Evolutionary conservation across 2,888 invertebrate genomes (phyloP).

Genomic region (Pterostichus niger): DNA sequence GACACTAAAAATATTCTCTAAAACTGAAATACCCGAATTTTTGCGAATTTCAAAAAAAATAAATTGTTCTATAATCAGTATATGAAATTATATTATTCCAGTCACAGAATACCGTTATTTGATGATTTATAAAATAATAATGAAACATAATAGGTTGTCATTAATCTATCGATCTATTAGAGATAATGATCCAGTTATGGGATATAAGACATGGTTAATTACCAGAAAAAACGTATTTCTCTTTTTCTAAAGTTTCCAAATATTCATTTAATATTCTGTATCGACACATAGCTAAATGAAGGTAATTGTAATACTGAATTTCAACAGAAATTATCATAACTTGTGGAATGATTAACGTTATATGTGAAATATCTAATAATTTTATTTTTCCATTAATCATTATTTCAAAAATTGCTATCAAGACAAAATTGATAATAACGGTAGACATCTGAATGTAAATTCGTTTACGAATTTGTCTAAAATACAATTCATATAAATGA

Average conservation of each 20-base stretch:
- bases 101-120: too few relatives aligned
- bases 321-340: conserved; percentile 70
- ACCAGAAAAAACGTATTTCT: conserved; percentile 60
- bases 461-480: conserved; percentile 47
- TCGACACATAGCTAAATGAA: conserved; percentile 69
- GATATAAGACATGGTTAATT: neutral
- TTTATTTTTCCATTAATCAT: neutral
- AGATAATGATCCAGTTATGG: too few relatives aligned
- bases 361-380: conserved; percentile 22
- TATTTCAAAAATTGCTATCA: neutral
- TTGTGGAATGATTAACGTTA: conserved; percentile 13
- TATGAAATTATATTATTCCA: too few relatives aligned
- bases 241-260: conserved; percentile 69
- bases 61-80: too few relatives aligned
- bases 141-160: too few relatives aligned
- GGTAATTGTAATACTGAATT: conserved; percentile 70
- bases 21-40: too few relatives aligned
- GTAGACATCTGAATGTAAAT: neutral
- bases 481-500: neutral
- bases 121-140: too few relatives aligned
- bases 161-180: too few relatives aligned
- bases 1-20: too few relatives aligned
- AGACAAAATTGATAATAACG: neutral
- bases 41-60: too few relatives aligned
- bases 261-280: conserved; percentile 71